Conservation (phyloP, 2,888 invertebrate species). For the Sarcophaga subvicina region DNA sequence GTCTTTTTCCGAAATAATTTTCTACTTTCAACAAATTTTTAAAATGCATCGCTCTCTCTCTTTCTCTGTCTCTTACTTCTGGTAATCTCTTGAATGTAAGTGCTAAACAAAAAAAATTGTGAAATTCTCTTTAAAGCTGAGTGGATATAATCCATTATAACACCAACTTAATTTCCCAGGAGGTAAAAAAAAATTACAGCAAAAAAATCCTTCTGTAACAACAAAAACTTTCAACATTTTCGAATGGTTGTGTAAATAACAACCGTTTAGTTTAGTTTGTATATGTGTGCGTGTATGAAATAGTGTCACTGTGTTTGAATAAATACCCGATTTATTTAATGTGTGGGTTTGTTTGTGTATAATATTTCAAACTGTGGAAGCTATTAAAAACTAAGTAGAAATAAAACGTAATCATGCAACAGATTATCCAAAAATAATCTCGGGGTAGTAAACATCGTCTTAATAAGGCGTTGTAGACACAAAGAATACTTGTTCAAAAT, state of each 20-base stretch:
- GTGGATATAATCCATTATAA: constrained; percentile 44
- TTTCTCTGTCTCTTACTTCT: not conserved
- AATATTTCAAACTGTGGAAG: not conserved
- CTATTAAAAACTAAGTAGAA: not conserved
- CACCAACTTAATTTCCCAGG: constrained; percentile 62
- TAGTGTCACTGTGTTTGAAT: not conserved
- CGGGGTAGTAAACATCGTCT: too few species aligned
- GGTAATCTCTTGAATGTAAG: not conserved
- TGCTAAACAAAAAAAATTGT: not conserved
- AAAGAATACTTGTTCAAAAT: too few species aligned
- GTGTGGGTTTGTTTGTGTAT: not conserved
- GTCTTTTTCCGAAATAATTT: too few species aligned
- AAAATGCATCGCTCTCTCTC: too few species aligned
- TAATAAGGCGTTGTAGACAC: too few species aligned
- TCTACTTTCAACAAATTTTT: too few species aligned
- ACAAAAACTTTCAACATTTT: not conserved
- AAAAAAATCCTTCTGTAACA: not conserved
- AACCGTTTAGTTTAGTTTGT: not conserved
- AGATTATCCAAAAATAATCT: too few species aligned
- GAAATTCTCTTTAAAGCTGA: not conserved
- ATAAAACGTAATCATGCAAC: not conserved
- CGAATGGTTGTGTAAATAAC: not conserved
- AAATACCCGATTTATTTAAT: not conserved
- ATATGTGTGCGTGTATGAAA: not conserved
- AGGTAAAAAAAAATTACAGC: not conserved